Percentiles rank a stretch among this genome's conserved stretches.
phyloP scores from a whole-genome alignment of 2,797 vertebrate species.

The Garrulus glandarius region DNA sequence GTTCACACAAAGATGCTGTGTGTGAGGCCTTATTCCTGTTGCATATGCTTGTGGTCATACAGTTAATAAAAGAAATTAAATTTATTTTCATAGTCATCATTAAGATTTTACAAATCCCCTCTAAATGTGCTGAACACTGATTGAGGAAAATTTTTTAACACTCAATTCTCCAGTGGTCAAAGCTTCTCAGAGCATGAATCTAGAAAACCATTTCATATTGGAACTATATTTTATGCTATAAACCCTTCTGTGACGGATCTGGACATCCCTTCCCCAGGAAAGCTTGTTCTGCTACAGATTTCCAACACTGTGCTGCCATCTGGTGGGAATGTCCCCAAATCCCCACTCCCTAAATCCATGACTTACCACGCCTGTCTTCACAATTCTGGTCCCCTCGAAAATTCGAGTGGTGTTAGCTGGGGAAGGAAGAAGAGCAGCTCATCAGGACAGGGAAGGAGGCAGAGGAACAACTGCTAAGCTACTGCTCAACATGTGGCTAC shows the following conservation, averaged over 20 bases:
- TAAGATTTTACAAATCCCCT: background rate
- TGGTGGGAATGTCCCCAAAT: slow-evolving; percentile 48
- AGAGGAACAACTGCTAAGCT: background rate
- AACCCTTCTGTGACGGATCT: background rate
- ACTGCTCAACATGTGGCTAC: background rate
- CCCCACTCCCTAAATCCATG: background rate
- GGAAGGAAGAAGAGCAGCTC: slow-evolving; percentile 39
- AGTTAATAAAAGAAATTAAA: background rate
- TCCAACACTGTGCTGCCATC: slow-evolving; percentile 70
- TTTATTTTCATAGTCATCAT: background rate
- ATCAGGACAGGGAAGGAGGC: background rate
- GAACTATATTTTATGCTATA: background rate
- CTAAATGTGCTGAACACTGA: background rate
- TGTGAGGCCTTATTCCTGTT: background rate
- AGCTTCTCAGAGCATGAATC: background rate
- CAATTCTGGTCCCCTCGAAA: slow-evolving; percentile 95
- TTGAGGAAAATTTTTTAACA: background rate
- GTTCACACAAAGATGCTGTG: background rate
- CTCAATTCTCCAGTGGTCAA: background rate
- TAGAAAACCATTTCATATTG: background rate
- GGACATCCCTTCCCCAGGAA: background rate
- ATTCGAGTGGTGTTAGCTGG: slow-evolving; percentile 95
- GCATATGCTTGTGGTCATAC: background rate
- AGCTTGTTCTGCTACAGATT: background rate
- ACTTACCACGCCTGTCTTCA: slow-evolving; percentile 97